A percentile compares a stretch with the other conserved stretches of the same genome.
phyloP scores from a whole-genome alignment of 2,888 invertebrate genomes.

The Cheilosia variabilis region DNA sequence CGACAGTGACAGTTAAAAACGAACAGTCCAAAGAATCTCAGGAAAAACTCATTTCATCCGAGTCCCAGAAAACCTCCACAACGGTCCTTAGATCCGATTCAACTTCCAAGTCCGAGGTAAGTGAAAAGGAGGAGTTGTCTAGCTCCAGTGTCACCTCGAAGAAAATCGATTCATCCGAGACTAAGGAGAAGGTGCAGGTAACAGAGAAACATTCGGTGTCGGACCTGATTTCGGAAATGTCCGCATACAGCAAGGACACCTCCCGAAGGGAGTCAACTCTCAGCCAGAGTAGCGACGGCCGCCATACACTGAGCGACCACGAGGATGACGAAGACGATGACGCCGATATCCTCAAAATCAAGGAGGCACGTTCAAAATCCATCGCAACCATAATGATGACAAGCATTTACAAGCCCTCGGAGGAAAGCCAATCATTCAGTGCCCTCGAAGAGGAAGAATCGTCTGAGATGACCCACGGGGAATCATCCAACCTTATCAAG shows the following conservation, averaged over 20 bases:
- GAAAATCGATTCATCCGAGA: slow-evolving; percentile 33
- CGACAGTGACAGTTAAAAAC: slow-evolving; percentile 19
- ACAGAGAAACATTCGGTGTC: slow-evolving; percentile 17
- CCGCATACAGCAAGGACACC: slow-evolving; percentile 20
- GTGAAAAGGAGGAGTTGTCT: slow-evolving; percentile 53
- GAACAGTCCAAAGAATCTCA: slow-evolving; percentile 25
- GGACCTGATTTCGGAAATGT: slow-evolving; percentile 25
- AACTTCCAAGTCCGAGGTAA: slow-evolving; percentile 35
- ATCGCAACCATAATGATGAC: slow-evolving; percentile 84
- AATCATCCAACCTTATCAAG: slow-evolving; percentile 44
- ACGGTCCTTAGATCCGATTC: slow-evolving; percentile 51
- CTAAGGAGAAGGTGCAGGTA: slow-evolving; percentile 6
- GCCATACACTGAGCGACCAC: slow-evolving; percentile 80
- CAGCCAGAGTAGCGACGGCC: slow-evolving; percentile 81
- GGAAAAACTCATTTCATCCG: slow-evolving; percentile 4
- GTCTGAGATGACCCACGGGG: slow-evolving; percentile 54
- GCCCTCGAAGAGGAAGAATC: slow-evolving; percentile 80
- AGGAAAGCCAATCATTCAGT: slow-evolving; percentile 77
- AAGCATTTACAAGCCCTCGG: slow-evolving; percentile 82
- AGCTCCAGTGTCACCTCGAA: slow-evolving; percentile 15
- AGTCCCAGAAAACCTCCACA: slow-evolving; percentile 32
- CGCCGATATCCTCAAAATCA: slow-evolving; percentile 78
- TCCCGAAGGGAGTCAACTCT: slow-evolving; percentile 79
- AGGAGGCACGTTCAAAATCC: slow-evolving; percentile 83
- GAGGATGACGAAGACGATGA: slow-evolving; percentile 80